Conservation (phyloP, 2,888 invertebrate genomes). For the Heterodera filipjevi region DNA sequence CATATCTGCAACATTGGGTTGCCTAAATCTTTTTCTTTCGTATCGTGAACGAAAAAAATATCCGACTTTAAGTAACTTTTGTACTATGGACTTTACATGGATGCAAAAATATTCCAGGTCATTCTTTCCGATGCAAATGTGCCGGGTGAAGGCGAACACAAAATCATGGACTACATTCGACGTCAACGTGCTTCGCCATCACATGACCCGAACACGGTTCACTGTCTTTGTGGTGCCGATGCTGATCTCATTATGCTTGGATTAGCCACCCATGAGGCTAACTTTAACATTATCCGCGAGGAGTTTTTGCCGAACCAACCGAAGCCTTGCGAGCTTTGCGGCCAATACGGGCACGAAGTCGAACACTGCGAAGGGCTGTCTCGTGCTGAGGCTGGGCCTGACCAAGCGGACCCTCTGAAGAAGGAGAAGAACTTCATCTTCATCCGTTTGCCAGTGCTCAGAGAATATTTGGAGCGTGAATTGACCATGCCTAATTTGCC, state of each 20-base stretch:
- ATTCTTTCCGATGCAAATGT: slow-evolving; percentile 98
- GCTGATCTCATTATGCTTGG: slow-evolving; percentile 91
- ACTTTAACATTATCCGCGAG: slow-evolving; percentile 94
- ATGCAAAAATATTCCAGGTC: too few relatives aligned
- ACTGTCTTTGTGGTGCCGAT: slow-evolving; percentile 96
- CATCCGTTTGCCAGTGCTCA: slow-evolving; percentile 84
- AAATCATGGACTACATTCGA: slow-evolving; percentile 99
- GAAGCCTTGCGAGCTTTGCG: slow-evolving; percentile 91
- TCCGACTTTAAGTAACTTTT: too few relatives aligned
- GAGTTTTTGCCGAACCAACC: slow-evolving; percentile 98
- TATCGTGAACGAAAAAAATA: too few relatives aligned
- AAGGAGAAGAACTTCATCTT: slow-evolving; percentile 66
- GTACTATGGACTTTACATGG: too few relatives aligned
- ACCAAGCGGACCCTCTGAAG: slow-evolving; percentile 53
- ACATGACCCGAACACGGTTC: slow-evolving; percentile 94
- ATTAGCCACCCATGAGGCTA: slow-evolving; percentile 95
- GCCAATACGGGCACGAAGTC: slow-evolving; percentile 71
- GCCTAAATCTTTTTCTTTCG: too few relatives aligned
- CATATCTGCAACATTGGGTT: too few relatives aligned
- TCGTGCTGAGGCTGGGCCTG: slow-evolving; percentile 50
- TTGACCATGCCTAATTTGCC: slow-evolving; percentile 88
- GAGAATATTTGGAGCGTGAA: slow-evolving; percentile 90
- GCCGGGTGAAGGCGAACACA: slow-evolving; percentile 97
- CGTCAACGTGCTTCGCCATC: slow-evolving; percentile 81
- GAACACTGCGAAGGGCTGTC: slow-evolving; percentile 60